These are phyloP conservation scores for Spilogale gracilis DNA, from an alignment of 2,113 vertebrate species.

Conservation along the genomic window DNA sequence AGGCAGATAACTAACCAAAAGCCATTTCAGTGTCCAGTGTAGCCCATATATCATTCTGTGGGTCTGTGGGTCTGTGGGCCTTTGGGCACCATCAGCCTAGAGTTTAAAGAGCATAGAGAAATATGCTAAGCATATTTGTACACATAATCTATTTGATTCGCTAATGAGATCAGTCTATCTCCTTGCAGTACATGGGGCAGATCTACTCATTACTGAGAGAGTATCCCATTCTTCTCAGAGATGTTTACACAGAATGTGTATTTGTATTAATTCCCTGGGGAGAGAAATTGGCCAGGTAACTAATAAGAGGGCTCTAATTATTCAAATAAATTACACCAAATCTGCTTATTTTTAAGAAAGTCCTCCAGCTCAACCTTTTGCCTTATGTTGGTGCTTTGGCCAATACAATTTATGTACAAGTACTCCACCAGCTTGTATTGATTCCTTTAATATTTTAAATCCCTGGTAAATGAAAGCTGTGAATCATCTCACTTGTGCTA, in stretches of 20 bases:
- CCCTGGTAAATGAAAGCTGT: neutral
- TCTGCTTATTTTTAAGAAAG: constrained; percentile 50
- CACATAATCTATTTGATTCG: neutral
- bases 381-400: constrained; percentile 8
- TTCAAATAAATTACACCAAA: constrained; percentile 47
- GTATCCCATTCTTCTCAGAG: constrained; percentile 14
- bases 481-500: neutral
- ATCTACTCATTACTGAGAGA: constrained; percentile 59
- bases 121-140: neutral
- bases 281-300: neutral
- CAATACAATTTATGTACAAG: neutral
- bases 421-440: neutral
- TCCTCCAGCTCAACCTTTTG: neutral
- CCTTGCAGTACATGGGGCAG: neutral
- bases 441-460: constrained; percentile 46
- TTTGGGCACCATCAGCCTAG: neutral
- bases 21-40: neutral
- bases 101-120: constrained; percentile 16
- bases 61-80: neutral
- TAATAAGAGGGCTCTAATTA: constrained; percentile 12
- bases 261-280: constrained; percentile 32
- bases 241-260: constrained; percentile 27
- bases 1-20: neutral
- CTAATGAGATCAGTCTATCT: constrained; percentile 16
- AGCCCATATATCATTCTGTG: neutral